phyloP scores from a whole-genome alignment of 2,888 invertebrate genomes.

The Entomobrya proxima region DNA sequence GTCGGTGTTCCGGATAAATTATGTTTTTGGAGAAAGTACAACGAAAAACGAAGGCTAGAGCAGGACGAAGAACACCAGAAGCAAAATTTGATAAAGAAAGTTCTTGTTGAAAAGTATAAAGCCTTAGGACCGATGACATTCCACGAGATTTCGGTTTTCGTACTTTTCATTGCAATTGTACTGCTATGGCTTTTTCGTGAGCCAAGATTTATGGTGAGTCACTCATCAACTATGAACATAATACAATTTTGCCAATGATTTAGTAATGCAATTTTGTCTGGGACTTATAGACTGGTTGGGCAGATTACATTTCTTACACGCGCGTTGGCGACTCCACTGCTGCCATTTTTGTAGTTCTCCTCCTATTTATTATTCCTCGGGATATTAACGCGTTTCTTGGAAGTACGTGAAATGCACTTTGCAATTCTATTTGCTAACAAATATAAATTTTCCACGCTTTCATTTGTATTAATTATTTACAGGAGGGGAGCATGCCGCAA shows the following conservation, averaged over 20 bases:
- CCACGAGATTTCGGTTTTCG: conserved; percentile 85
- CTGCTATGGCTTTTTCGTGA: conserved; percentile 91
- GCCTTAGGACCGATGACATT: conserved; percentile 88
- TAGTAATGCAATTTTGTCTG: background rate
- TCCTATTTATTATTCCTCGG: conserved; percentile 68
- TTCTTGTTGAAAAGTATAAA: conserved; percentile 87
- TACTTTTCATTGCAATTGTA: conserved; percentile 87
- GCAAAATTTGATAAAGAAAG: conserved; percentile 77
- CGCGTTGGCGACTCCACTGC: conserved; percentile 77
- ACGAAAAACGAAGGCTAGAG: conserved; percentile 26
- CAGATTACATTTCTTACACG: conserved; percentile 83
- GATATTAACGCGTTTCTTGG: conserved; percentile 65
- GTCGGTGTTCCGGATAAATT: conserved; percentile 82
- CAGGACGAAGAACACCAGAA: conserved; percentile 36
- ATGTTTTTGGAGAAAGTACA: conserved; percentile 49
- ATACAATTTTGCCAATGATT: background rate
- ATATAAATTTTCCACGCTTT: no score
- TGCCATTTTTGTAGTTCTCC: conserved; percentile 68
- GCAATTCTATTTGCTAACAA: no score
- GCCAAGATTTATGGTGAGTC: conserved; percentile 85
- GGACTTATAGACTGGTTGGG: conserved; percentile 92
- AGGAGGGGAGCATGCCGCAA: conserved; percentile 24
- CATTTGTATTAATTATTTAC: background rate
- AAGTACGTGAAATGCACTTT: conserved; percentile 47
- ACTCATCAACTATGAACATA: background rate